Evolutionary conservation across 2,888 invertebrate species (phyloP), one percentile per base, ranked within the genome.

Genomic region (Mimas tiliae): DNA sequence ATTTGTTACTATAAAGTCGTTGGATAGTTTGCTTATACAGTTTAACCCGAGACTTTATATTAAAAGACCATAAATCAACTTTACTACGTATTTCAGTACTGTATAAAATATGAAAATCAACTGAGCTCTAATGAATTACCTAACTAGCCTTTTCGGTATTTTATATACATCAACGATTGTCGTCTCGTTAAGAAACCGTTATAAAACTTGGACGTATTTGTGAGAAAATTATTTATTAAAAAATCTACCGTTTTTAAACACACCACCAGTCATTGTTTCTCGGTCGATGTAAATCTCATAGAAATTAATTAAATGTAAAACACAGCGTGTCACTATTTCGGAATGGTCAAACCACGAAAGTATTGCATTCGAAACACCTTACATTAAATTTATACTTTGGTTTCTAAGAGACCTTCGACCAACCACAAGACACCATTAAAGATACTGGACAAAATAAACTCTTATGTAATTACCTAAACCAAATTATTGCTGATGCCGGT

Each of bases 401-500:
- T 89, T 86, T 85, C 81, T 82, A 85, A 81, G 83, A 88, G 82
- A 87, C 81, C 79, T 81, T 82, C 80, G 83, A 85, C 82, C 84
- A 83, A 83, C 78, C 81, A 78, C 73, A 74, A 74, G 76, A 77
- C 72, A 77, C 72, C 72, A 69, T 77, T 79, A 74, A 77, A 79
- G 81, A 82, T 81, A 87, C 84, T 86, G 87, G 81, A 85, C 78
- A 85, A 86, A 86, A 83, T 76, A 79, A 89, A 83, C 67, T 76
- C 80, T 83, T 83, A 85, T 77, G 77, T 77, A 77, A 81, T 83
- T 82, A 85, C 84, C 82, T 89, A 88, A 90, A 85, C 81, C 84
- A 87, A 87, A 80, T 91, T 89, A 90, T 91, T 91, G 90, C 89
- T 90, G 89, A 75, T 72, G 76, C 83, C 82, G 83, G 81, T 86